Percentiles rank a stretch among this genome's conserved stretches.
Evolutionary conservation across 2,797 vertebrate genomes (phyloP).

Genomic region (Chrysocyon brachyurus): DNA sequence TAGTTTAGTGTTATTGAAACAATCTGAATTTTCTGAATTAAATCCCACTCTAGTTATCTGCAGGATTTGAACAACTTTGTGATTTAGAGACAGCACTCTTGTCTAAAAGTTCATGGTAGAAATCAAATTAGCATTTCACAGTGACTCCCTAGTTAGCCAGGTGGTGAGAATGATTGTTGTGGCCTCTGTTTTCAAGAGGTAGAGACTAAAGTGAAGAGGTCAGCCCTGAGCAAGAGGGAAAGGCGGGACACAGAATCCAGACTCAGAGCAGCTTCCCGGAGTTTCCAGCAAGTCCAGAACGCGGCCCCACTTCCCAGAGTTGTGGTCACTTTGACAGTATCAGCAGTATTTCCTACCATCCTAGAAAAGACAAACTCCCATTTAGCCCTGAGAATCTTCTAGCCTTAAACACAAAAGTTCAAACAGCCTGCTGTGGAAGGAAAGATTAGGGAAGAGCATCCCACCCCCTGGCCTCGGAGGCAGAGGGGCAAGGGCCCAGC

Average conservation of each 20-base stretch:
- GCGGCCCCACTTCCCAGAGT: neutral
- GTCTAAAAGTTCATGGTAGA: neutral
- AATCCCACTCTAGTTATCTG: neutral
- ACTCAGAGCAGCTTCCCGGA: rapidly evolving
- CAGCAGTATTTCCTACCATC: neutral
- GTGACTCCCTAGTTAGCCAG: neutral
- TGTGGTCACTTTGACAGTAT: neutral
- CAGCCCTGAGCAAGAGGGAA: neutral
- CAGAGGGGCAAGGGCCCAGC: neutral
- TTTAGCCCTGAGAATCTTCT: neutral
- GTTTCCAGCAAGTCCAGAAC: neutral
- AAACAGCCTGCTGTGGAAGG: neutral
- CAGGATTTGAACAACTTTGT: neutral
- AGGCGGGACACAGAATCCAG: neutral
- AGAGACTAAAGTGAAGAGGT: neutral
- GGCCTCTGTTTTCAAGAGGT: neutral
- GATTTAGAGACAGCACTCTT: neutral
- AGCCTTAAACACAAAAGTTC: neutral
- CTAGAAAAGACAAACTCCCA: neutral
- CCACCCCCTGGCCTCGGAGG: rapidly evolving
- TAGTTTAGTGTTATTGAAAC: neutral
- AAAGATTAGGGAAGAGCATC: neutral
- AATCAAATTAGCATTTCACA: neutral
- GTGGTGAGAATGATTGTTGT: rapidly evolving
- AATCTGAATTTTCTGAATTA: neutral